These are phyloP conservation scores for Lasiurus borealis DNA, from an alignment of 2,113 vertebrate species.

Conservation along the genomic window DNA sequence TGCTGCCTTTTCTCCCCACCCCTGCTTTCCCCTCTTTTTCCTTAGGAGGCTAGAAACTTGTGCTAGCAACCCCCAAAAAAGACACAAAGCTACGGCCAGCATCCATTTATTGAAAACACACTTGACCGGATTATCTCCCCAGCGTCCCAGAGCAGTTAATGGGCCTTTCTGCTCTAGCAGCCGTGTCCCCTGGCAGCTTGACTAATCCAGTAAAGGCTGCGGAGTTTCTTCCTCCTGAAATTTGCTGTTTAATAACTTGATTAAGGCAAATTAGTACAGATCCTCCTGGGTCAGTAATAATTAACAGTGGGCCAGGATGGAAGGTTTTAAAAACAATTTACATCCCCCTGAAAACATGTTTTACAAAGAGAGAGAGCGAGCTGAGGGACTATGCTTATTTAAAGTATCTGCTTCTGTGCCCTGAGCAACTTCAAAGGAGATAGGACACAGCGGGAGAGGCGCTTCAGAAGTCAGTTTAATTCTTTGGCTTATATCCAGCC, in stretches of 20 bases:
- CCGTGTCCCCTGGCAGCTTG: slow-evolving; percentile 60
- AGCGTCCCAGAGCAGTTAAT: slow-evolving; percentile 35
- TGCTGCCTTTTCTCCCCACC: not conserved
- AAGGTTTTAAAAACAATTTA: slow-evolving; percentile 72
- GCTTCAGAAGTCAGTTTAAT: slow-evolving; percentile 1
- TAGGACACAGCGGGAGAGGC: not conserved
- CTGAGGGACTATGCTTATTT: not conserved
- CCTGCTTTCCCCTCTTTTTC: not conserved
- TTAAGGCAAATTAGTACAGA: slow-evolving; percentile 77
- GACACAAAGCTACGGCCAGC: not conserved
- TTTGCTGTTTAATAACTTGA: slow-evolving; percentile 79
- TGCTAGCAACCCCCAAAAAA: slow-evolving; percentile 66
- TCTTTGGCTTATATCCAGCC: slow-evolving; percentile 15
- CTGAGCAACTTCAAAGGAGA: not conserved
- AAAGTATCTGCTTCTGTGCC: not conserved
- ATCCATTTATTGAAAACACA: slow-evolving; percentile 71
- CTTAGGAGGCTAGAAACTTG: slow-evolving; percentile 68
- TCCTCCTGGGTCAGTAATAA: slow-evolving; percentile 72
- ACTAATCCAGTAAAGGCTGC: slow-evolving; percentile 73
- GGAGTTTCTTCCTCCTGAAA: slow-evolving; percentile 75
- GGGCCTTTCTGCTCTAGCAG: not conserved
- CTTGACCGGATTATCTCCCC: not conserved
- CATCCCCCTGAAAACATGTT: slow-evolving; percentile 63
- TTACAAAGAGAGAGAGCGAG: not conserved
- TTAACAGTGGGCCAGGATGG: slow-evolving; percentile 73